Percentiles rank a stretch among this genome's conserved stretches.
phyloP scores from a whole-genome alignment of 2,797 vertebrate species.

The Rhinophrynus dorsalis region DNA sequence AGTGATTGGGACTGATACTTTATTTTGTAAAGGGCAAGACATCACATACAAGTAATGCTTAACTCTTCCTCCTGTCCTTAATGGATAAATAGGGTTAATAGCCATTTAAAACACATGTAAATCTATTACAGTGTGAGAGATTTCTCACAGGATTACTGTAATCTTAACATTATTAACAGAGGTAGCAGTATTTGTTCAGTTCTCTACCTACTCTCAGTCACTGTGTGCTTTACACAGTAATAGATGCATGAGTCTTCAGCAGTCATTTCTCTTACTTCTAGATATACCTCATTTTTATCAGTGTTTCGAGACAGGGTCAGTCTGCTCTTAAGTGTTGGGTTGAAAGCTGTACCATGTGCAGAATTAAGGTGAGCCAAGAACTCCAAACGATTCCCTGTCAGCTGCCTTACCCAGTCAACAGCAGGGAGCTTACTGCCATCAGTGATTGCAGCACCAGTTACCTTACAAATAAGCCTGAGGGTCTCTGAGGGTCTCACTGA shows the following conservation, averaged over 20 bases:
- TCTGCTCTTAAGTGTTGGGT: constrained; percentile 33
- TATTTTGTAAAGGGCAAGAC: no score
- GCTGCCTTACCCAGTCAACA: neutral
- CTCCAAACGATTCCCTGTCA: neutral
- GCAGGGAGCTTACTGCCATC: neutral
- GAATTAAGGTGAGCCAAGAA: neutral
- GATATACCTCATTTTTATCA: constrained; percentile 30
- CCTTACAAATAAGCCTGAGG: neutral
- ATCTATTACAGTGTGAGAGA: no score
- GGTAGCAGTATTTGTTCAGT: neutral
- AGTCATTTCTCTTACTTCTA: constrained; percentile 27
- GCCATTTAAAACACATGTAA: no score
- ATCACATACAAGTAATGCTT: no score
- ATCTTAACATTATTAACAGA: no score
- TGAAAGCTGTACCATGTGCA: neutral
- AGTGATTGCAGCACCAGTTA: neutral
- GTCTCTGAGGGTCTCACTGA: neutral
- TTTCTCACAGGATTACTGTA: no score
- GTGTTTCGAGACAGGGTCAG: constrained; percentile 45
- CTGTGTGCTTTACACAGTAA: constrained; percentile 25
- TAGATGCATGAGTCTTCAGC: constrained; percentile 33
- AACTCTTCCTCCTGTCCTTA: no score
- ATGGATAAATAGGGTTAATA: no score
- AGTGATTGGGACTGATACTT: no score
- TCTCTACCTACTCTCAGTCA: neutral